Evolutionary conservation across 2,797 vertebrate genomes (phyloP), one percentile per base, ranked within the genome.

Genomic region (Esox lucius): DNA sequence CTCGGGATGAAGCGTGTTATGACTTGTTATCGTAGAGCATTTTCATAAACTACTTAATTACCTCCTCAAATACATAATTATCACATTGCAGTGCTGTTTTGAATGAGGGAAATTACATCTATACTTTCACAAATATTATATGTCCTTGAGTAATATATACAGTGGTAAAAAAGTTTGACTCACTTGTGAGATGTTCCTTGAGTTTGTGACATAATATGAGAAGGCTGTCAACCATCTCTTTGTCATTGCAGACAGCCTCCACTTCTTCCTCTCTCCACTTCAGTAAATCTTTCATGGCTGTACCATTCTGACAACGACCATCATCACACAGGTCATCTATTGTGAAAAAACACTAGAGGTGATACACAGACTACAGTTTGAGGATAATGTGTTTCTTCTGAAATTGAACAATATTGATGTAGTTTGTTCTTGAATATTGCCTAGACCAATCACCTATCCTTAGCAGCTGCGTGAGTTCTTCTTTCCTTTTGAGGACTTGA

Each of bases 201-300:
- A 96, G 93, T 72, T 84, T 94, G 74, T 71, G 88, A 33, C 93
- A 94, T 94, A 96, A 93, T 73, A 71, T 90, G 79, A 99, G 79
- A 5, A 99, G 82, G 49, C 89, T 85, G 28, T 93, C 91, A 2
- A 98, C 82, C 1, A 88, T 83, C 48, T 89, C 79, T 5, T 85
- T 89, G 81, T 97, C 94, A 0, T 16, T 15, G 78, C 81, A 87
- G 4, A 99, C 80, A 31, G 79, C 78, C 0, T 4, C 0, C 8
- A 96, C 66, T 81, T 97, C 96, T 0, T 78, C 1, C 0, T 16
- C 4, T 76, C 97, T 94, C 68, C 35, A 74, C 1, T 62, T 6
- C 39, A 98, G 84, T 31, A 96, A 72, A 1, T 84, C 70, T 49
- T 0, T 31, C 88, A 96, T 92, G 80, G 85, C 87, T 22, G 0